Evolutionary conservation across 2,888 invertebrate genomes (phyloP).

Genomic region (Falcaria lacertinaria): DNA sequence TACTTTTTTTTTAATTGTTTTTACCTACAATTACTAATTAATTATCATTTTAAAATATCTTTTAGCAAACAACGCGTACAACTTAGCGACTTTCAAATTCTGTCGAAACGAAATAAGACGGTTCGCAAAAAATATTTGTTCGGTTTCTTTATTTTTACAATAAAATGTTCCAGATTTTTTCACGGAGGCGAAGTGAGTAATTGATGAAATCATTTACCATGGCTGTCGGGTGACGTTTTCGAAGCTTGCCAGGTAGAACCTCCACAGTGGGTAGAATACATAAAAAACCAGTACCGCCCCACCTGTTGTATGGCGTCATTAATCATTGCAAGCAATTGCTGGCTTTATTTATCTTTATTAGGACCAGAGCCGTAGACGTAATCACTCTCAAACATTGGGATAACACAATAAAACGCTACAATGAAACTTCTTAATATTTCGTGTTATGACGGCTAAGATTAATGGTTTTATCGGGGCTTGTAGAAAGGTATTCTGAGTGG

Average conservation of each 20-base stretch:
- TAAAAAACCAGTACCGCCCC: conserved; percentile 8
- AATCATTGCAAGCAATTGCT: conserved; percentile 38
- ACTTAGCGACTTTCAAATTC: too few relatives aligned
- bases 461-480: neutral
- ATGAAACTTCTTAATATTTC: conserved; percentile 9
- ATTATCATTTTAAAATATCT: too few relatives aligned
- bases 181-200: too few relatives aligned
- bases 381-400: conserved; percentile 32
- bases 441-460: neutral
- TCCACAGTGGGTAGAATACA: conserved; percentile 2
- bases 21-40: too few relatives aligned
- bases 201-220: too few relatives aligned
- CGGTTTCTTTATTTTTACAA: too few relatives aligned
- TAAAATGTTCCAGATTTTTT: too few relatives aligned
- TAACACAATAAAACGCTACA: conserved; percentile 29
- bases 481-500: neutral
- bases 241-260: neutral
- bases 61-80: too few relatives aligned
- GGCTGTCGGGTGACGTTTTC: neutral
- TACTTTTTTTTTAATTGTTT: too few relatives aligned
- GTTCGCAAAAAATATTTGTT: too few relatives aligned
- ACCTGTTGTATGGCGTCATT: conserved; percentile 25
- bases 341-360: conserved; percentile 51
- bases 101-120: too few relatives aligned
- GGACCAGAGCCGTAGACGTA: conserved; percentile 25